Percentiles rank a stretch among this genome's conserved stretches.
Conservation (phyloP, 1,140 invertebrate species). For the Trialeurodes vaporariorum region DNA sequence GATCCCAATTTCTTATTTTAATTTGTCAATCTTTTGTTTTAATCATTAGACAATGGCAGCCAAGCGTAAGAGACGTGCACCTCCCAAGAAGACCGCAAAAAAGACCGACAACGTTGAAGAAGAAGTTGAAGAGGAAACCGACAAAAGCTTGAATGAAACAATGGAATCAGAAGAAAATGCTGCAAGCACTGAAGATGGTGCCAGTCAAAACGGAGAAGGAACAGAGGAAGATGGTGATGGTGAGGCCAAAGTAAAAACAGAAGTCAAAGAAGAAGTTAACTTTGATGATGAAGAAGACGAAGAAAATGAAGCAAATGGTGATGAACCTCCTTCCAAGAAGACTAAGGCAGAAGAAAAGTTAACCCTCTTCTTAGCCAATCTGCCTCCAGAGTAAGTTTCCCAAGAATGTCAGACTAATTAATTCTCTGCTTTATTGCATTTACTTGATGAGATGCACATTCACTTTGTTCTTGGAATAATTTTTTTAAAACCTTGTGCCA, state of each 20-base stretch:
- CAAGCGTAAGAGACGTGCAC: not conserved
- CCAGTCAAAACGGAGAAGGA: not conserved
- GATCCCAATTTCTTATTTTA: too few relatives aligned
- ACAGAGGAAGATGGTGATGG: not conserved
- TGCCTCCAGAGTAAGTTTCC: not conserved
- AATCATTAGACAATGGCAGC: not conserved
- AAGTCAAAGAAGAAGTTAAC: constrained; percentile 1
- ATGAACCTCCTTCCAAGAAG: not conserved
- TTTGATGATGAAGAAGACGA: constrained; percentile 7
- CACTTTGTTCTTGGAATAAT: too few relatives aligned
- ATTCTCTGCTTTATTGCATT: too few relatives aligned
- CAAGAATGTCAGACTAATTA: too few relatives aligned
- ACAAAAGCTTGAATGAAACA: not conserved
- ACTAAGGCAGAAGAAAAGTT: not conserved
- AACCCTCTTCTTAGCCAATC: not conserved
- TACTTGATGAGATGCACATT: too few relatives aligned
- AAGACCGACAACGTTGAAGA: not conserved
- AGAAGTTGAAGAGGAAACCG: constrained; percentile 1
- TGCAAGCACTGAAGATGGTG: constrained; percentile 1
- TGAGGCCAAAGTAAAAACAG: not conserved
- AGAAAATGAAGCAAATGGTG: constrained; percentile 7
- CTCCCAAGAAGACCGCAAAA: not conserved
- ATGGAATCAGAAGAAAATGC: constrained; percentile 5
- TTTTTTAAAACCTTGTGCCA: too few relatives aligned
- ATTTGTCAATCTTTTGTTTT: not conserved